Evolutionary conservation across 2,888 invertebrate species (phyloP), one percentile per base, ranked within the genome.

Genomic region (Magallana nippona): DNA sequence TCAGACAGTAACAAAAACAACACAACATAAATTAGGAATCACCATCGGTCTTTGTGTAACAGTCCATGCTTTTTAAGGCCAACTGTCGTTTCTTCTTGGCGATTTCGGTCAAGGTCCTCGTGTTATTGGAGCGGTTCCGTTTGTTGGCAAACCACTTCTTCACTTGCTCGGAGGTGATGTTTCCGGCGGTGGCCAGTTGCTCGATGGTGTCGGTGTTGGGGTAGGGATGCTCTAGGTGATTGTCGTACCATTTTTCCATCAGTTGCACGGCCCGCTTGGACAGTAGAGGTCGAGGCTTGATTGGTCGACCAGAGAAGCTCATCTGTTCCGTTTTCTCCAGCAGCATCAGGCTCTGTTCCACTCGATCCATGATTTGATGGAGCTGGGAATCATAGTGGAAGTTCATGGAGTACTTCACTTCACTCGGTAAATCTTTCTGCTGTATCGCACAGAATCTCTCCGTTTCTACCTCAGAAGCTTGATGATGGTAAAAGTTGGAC

Each of bases 141-240:
- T 92, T 92, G 87, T 92, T 92, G 58, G 92, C 92, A 84, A 92
- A 91, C 92, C 92, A 92, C 83, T 92, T 92, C 86, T 92, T 91
- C n/a, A 92, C 92, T 86, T 92, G 92, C 62, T 88, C 88, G 0
- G 86, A 80, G 0, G 89, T 87, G 78, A 92, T 88, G 19, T 87
- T 87, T 8, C 92, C 92, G 10, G 63, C 85, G 1, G 84, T 63
- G 0, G 92, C 89, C 19, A 92, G 80, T 55, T 86, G 82, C 22
- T 88, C 87, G 2, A 89, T 87, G 8, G 84, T 85, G 1, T 87
- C 86, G 71, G 85, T 86, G 10, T 87, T 87, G 1, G 92, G 92
- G 84, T 92, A 92, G 1, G 92, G 92, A 81, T 92, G 91, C 58
- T 90, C 89, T 58, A 89, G 82, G 78, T 92, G 88, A 44, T 87